Evolutionary conservation across 2,113 vertebrate genomes (phyloP).

Genomic region (Hucho hucho): DNA sequence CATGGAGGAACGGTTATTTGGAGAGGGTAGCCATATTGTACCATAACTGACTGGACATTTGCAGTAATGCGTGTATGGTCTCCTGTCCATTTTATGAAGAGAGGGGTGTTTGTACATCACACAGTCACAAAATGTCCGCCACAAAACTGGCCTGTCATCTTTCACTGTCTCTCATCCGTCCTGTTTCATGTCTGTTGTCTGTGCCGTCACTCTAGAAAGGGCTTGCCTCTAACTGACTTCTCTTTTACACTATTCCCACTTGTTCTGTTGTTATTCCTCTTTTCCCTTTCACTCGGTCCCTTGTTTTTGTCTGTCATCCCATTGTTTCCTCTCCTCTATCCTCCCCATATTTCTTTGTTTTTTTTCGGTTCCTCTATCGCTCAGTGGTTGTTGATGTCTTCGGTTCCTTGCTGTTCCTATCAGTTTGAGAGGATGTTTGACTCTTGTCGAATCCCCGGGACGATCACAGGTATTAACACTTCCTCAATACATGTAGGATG

Average conservation of each 20-base stretch:
- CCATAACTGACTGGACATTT: not conserved
- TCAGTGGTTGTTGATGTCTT: conserved; percentile 79
- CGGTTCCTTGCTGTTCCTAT: conserved; percentile 83
- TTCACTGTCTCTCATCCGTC: conserved; percentile 35
- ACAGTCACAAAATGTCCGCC: conserved; percentile 40
- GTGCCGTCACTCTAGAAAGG: conserved; percentile 25
- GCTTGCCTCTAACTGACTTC: conserved; percentile 36
- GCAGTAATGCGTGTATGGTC: not conserved
- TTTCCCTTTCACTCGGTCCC: conserved; percentile 2
- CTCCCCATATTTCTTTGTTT: conserved; percentile 10
- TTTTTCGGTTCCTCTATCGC: conserved; percentile 32
- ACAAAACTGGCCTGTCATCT: conserved; percentile 29
- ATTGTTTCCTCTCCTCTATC: conserved; percentile 10
- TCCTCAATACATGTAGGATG: not conserved
- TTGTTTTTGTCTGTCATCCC: conserved; percentile 9
- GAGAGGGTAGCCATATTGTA: too few species aligned
- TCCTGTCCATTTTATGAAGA: not conserved
- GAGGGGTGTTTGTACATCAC: conserved; percentile 27
- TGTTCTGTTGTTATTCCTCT: conserved; percentile 11
- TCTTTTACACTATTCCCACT: conserved; percentile 16
- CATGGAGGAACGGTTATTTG: too few species aligned
- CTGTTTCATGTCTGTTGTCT: conserved; percentile 37
- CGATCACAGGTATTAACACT: conserved; percentile 75
- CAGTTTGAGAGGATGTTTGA: conserved; percentile 86
- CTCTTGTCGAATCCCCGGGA: conserved; percentile 80